Evolutionary conservation across 2,797 vertebrate species (phyloP).

Genomic region (Gambusia yucatana): DNA sequence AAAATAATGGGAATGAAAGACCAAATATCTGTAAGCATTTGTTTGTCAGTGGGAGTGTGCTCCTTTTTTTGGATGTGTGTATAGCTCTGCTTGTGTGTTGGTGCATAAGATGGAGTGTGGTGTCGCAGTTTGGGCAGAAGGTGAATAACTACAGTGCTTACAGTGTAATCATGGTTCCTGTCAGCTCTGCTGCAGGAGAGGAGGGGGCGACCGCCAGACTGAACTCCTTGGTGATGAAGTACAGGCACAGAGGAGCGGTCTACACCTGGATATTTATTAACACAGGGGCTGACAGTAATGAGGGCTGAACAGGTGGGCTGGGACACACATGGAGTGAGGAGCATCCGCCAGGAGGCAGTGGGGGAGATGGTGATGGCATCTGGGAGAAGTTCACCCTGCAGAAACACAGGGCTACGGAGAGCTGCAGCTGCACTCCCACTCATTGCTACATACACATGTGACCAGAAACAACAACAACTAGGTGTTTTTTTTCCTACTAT

Average conservation of each 20-base stretch:
- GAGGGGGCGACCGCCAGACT: constrained; percentile 74
- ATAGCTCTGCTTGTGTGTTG: constrained; percentile 54
- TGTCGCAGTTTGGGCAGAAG: constrained; percentile 84
- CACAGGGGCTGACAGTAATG: constrained; percentile 85
- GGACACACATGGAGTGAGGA: constrained; percentile 81
- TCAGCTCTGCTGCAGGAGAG: constrained; percentile 78
- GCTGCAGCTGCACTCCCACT: constrained; percentile 68
- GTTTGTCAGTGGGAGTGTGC: constrained; percentile 72
- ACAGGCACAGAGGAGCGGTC: constrained; percentile 78
- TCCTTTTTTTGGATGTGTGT: constrained; percentile 44
- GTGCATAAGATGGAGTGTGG: constrained; percentile 80
- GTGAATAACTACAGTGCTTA: constrained; percentile 87
- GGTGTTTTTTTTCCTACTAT: constrained; percentile 32
- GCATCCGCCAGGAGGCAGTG: constrained; percentile 78
- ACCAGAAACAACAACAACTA: constrained; percentile 47
- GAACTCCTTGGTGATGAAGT: constrained; percentile 82
- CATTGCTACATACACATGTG: constrained; percentile 51
- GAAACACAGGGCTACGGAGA: constrained; percentile 58
- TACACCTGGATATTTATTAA: constrained; percentile 89
- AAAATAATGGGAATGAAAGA: constrained; percentile 74
- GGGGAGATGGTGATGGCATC: constrained; percentile 71
- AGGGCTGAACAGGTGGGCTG: constrained; percentile 86
- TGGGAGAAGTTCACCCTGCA: constrained; percentile 79
- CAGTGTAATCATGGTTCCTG: constrained; percentile 86
- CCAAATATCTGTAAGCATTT: constrained; percentile 76